These are phyloP conservation scores for Bradypus variegatus DNA, from an alignment of 2,797 vertebrate genomes.

Conservation along the genomic window DNA sequence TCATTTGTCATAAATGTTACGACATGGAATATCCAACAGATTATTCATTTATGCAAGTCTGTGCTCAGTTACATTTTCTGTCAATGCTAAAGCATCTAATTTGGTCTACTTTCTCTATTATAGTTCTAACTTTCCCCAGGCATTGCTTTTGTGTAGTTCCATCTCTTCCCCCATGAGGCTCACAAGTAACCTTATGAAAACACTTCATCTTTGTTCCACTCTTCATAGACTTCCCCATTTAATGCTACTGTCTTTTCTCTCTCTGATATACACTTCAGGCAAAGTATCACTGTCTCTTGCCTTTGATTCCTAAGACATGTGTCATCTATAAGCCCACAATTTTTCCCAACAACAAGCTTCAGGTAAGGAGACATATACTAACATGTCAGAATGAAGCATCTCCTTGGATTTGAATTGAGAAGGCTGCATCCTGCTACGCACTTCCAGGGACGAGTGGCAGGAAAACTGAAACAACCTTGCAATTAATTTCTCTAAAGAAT, in stretches of 20 bases:
- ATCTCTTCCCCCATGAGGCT: neutral
- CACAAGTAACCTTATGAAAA: neutral
- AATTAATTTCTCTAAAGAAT: neutral
- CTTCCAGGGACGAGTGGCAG: neutral
- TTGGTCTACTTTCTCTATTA: neutral
- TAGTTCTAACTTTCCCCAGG: neutral
- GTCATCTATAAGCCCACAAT: neutral
- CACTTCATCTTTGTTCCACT: neutral
- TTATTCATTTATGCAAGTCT: neutral
- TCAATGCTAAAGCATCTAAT: neutral
- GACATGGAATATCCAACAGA: neutral
- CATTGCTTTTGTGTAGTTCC: too few relatives aligned
- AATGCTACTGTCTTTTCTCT: neutral
- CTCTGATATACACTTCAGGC: neutral
- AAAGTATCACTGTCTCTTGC: neutral
- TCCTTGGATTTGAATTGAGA: neutral
- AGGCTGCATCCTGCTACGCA: neutral
- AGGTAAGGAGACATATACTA: neutral
- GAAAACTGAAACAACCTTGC: neutral
- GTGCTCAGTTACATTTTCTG: neutral
- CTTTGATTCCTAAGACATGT: neutral
- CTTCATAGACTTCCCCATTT: neutral
- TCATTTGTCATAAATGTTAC: neutral
- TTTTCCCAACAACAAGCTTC: neutral
- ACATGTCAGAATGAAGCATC: neutral